A percentile compares a stretch with the other conserved stretches of the same genome.
Evolutionary conservation across 2,113 vertebrate species (phyloP).

Genomic region (Rhinoptilus africanus): DNA sequence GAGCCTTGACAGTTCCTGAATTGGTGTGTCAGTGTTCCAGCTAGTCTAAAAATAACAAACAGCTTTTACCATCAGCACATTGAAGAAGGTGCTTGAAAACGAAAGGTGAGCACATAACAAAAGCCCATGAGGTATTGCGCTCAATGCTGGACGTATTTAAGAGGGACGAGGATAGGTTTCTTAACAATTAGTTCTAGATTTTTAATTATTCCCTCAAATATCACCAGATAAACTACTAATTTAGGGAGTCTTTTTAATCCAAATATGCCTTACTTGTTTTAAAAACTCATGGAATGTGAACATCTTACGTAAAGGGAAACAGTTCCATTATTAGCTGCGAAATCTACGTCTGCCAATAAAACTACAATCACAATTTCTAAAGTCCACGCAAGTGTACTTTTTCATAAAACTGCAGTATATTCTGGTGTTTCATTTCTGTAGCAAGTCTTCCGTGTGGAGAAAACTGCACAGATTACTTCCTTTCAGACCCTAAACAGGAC

Average conservation of each 20-base stretch:
- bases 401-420: background rate
- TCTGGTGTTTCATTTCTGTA: background rate
- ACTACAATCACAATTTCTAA: background rate
- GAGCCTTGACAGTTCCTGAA: background rate
- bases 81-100: background rate
- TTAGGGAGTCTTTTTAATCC: rapidly evolving
- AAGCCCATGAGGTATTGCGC: rapidly evolving
- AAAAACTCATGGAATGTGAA: background rate
- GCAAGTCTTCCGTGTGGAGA: background rate
- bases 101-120: background rate
- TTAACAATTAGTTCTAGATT: background rate
- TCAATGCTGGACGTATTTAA: background rate
- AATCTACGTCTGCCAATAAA: background rate
- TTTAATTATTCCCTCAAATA: background rate
- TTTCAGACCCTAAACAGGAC: background rate
- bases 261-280: background rate
- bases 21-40: background rate
- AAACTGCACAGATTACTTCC: background rate
- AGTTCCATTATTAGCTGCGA: background rate
- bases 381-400: background rate
- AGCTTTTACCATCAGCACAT: rapidly evolving
- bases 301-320: background rate
- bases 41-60: background rate
- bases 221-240: background rate
- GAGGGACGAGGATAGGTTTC: background rate